Conservation (phyloP, 1,140 invertebrate genomes). For the Sycophaga agraensis region DNA sequence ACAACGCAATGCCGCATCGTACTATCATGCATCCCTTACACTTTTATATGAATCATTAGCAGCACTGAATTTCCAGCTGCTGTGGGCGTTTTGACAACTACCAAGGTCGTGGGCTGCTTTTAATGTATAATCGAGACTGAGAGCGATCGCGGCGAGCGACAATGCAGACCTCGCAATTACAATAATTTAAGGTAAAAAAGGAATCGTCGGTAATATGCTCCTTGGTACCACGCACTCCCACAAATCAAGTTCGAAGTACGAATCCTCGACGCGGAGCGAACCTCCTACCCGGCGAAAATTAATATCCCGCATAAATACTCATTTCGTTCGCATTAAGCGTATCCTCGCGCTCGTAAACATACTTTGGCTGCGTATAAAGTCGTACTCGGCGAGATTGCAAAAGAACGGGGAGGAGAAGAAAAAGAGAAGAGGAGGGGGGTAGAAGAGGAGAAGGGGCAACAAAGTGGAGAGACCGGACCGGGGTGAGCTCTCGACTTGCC, state of each 20-base stretch:
- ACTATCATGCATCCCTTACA: too few species aligned
- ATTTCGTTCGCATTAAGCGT: slow-evolving; percentile 11
- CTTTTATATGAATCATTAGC: slow-evolving; percentile 11
- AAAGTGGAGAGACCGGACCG: slow-evolving; percentile 30
- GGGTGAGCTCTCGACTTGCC: too few species aligned
- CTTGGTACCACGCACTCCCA: not conserved
- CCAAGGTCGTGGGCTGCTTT: not conserved
- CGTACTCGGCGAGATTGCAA: slow-evolving; percentile 2
- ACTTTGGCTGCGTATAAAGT: slow-evolving; percentile 2
- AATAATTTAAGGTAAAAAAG: slow-evolving; percentile 18
- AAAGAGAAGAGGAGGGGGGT: slow-evolving; percentile 23
- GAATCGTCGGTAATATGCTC: slow-evolving; percentile 9
- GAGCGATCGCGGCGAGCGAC: too few species aligned
- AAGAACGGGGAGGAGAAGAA: slow-evolving; percentile 31
- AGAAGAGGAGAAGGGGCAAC: not conserved
- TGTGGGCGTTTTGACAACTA: slow-evolving; percentile 6
- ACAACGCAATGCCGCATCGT: too few species aligned
- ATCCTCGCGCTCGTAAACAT: not conserved
- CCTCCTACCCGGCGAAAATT: not conserved
- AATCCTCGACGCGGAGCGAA: slow-evolving; percentile 14
- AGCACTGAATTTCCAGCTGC: not conserved
- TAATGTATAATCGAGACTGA: not conserved
- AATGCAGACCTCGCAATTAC: too few species aligned
- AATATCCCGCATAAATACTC: slow-evolving; percentile 24
- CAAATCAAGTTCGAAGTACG: slow-evolving; percentile 17